Evolutionary conservation across 2,888 invertebrate genomes (phyloP), one percentile per base, ranked within the genome.

Genomic region (Laothoe populi): DNA sequence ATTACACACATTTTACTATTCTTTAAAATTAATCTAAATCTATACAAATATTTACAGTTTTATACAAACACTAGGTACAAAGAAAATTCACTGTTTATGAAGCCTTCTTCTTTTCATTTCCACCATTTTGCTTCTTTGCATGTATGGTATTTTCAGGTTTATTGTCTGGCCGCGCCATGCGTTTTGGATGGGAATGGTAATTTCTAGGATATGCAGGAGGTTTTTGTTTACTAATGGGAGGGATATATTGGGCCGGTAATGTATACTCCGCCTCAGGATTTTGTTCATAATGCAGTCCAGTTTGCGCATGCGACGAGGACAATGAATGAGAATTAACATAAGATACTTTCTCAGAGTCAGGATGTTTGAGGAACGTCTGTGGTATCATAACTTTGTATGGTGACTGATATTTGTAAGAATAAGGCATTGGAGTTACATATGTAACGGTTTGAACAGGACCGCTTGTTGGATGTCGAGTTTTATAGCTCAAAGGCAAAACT

Each of bases 311-410:
- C 42, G 79, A 53, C 26, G 31, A 82, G 59, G 81, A 81, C 49
- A 84, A 66, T 0, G 89, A 83, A 44, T 88, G 88, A 0, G 92
- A 91, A 71, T 90, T 85, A 0, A 92, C 89, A 59, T 92, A 92
- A 0, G 87, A 73, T 0, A 92, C 90, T 66, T 87, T 90, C 64
- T 90, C 90, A 59, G 77, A 79, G 8, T 76, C 77, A 1, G 87
- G 84, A 62, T 80, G 83, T 53, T 75, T 78, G 0, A 92, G 75
- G 40, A 83, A 81, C 0, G 88, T 92, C 64, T 92, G 90, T 1
- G 92, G 92, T 0, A 89, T 91, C 91, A 92, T 92, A 16, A 92
- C 78, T 67, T 76, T 87, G 67, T 86, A 92, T 2, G 83, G 86
- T 7, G 90, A 83, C 65, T 86, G 89, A 63, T 88, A 92, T 67